phyloP scores from a whole-genome alignment of 2,888 invertebrate genomes.

The Cataglyphis albicans region DNA sequence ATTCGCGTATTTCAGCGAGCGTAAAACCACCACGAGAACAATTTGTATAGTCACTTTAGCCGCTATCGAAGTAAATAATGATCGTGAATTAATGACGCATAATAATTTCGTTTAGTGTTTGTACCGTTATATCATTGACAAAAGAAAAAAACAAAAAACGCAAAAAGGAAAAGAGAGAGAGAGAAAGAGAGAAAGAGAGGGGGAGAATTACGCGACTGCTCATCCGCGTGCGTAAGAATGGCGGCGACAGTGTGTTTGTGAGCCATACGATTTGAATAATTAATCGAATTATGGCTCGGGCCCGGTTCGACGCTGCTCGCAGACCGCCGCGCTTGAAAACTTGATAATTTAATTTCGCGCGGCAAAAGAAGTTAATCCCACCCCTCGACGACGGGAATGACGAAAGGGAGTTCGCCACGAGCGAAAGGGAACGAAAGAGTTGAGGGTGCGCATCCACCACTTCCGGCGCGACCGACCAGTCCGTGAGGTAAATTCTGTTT shows the following conservation, averaged over 20 bases:
- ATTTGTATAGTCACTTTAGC: not conserved
- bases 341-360: conserved; percentile 78
- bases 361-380: conserved; percentile 78
- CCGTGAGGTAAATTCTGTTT: conserved; percentile 74
- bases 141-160: not conserved
- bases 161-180: not conserved
- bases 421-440: conserved; percentile 52
- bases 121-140: not conserved
- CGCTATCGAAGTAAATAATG: not conserved
- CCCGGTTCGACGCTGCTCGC: conserved; percentile 56
- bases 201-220: not conserved
- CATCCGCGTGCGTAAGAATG: conserved; percentile 37
- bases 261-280: conserved; percentile 73
- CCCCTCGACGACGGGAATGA: conserved; percentile 67
- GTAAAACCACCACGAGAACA: not conserved
- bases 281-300: conserved; percentile 72
- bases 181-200: not conserved
- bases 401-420: conserved; percentile 60
- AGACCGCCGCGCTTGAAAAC: conserved; percentile 66
- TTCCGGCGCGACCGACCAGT: conserved; percentile 61
- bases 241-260: conserved; percentile 63
- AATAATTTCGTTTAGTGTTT: not conserved
- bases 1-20: not conserved
- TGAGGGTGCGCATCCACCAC: conserved; percentile 60
- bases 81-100: not conserved